Evolutionary conservation across 2,888 invertebrate species (phyloP).

Genomic region (Megamerina dolium): DNA sequence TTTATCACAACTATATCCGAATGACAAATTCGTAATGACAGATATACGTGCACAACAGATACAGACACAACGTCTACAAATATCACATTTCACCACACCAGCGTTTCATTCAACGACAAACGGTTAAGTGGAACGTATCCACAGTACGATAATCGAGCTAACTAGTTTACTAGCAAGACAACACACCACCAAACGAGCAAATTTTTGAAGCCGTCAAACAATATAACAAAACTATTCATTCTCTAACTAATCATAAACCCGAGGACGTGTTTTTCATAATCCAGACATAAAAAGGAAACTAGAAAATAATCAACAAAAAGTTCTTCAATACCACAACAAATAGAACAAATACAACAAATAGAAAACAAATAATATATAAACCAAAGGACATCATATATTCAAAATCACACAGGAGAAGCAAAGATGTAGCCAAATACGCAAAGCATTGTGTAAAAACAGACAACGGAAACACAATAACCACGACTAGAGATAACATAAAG

Average conservation of each 20-base stretch:
- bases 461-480: too few relatives aligned
- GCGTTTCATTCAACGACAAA: conserved; percentile 4
- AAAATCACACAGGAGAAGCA: too few relatives aligned
- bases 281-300: too few relatives aligned
- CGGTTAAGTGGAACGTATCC: conserved; percentile 7
- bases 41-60: too few relatives aligned
- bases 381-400: too few relatives aligned
- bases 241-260: too few relatives aligned
- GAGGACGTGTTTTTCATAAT: too few relatives aligned
- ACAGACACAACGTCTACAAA: conserved; percentile 10
- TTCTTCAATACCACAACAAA: neutral
- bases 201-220: conserved; percentile 1
- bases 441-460: neutral
- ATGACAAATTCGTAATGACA: conserved; percentile 9
- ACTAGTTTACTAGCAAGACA: neutral
- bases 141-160: conserved; percentile 6
- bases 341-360: too few relatives aligned
- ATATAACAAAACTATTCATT: conserved; percentile 3
- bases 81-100: conserved; percentile 3
- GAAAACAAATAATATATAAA: too few relatives aligned
- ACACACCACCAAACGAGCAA: conserved; percentile 2
- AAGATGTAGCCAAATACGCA: conserved; percentile 1
- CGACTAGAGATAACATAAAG: too few relatives aligned
- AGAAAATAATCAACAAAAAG: neutral
- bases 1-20: conserved; percentile 10